Base-by-base conservation (phyloP, 2,888 invertebrate genomes). In the Lycaena phlaeas region DNA sequence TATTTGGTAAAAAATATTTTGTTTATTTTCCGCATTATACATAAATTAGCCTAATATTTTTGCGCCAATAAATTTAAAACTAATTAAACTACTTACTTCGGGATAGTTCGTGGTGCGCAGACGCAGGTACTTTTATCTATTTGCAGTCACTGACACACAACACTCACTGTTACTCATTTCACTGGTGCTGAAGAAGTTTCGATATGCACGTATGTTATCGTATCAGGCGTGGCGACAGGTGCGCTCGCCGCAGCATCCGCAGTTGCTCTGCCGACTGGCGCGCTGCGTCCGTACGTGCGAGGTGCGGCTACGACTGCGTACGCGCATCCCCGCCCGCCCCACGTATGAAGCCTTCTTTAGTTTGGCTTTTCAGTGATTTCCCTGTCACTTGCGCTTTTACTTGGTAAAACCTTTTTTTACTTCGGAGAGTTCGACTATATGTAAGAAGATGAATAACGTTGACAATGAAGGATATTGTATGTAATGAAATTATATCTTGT, bases 1-100 rank as follows among this genome's bases (percentile, higher is more conserved):
- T n/a, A n/a, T n/a, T n/a, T n/a, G n/a, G n/a, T n/a, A n/a, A n/a
- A n/a, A n/a, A n/a, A n/a, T n/a, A n/a, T n/a, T n/a, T n/a, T n/a
- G n/a, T n/a, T n/a, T n/a, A n/a, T n/a, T n/a, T n/a, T n/a, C n/a
- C n/a, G n/a, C n/a, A n/a, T n/a, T n/a, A n/a, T n/a, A n/a, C n/a
- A n/a, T n/a, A n/a, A n/a, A n/a, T n/a, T n/a, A n/a, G n/a, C n/a
- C n/a, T n/a, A n/a, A n/a, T n/a, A n/a, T n/a, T n/a, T n/a, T n/a
- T n/a, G n/a, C n/a, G n/a, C n/a, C n/a, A n/a, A n/a, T n/a, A n/a
- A n/a, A n/a, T n/a, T n/a, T n/a, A n/a, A n/a, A n/a, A n/a, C n/a
- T n/a, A n/a, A n/a, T n/a, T n/a, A n/a, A n/a, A n/a, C n/a, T 72
- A 78, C 78, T 69, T 59, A 73, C 74, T 72, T 81, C 68, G 68